These are phyloP conservation scores for Beris morrisii DNA, from an alignment of 2,888 invertebrate species.

Conservation along the genomic window DNA sequence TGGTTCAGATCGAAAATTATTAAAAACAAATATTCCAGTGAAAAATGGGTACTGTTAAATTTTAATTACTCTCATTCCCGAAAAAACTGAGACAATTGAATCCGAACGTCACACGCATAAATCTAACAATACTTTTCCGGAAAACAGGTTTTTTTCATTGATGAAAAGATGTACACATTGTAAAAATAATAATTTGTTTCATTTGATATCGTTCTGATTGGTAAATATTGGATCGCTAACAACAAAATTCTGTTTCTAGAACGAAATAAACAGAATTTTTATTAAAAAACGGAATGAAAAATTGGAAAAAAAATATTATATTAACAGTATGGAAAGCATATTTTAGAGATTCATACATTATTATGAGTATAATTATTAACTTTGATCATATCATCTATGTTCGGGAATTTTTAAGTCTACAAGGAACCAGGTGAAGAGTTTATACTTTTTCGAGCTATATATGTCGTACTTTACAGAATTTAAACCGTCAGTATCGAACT, in stretches of 20 bases:
- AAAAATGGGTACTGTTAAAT: too few species aligned
- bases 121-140: too few species aligned
- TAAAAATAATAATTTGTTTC: not conserved
- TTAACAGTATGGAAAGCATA: conserved; percentile 27
- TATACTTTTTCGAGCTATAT: conserved; percentile 66
- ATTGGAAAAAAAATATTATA: conserved; percentile 8
- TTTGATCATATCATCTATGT: conserved; percentile 44
- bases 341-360: conserved; percentile 20
- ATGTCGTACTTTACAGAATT: conserved; percentile 80
- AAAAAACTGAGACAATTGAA: too few species aligned
- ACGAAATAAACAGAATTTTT: too few species aligned
- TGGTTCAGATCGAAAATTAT: too few species aligned
- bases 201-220: too few species aligned
- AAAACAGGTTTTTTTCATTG: not conserved
- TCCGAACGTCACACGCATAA: too few species aligned
- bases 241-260: too few species aligned
- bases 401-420: conserved; percentile 67
- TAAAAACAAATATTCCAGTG: too few species aligned
- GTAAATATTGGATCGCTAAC: too few species aligned
- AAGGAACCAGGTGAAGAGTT: conserved; percentile 81
- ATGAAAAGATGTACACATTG: too few species aligned
- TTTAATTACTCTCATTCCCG: too few species aligned
- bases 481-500: conserved; percentile 83
- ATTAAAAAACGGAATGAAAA: not conserved
- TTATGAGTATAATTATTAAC: conserved; percentile 5